Evolutionary conservation across 1,140 invertebrate species (phyloP), one percentile per base, ranked within the genome.

Genomic region (Belonocnema kinseyi): DNA sequence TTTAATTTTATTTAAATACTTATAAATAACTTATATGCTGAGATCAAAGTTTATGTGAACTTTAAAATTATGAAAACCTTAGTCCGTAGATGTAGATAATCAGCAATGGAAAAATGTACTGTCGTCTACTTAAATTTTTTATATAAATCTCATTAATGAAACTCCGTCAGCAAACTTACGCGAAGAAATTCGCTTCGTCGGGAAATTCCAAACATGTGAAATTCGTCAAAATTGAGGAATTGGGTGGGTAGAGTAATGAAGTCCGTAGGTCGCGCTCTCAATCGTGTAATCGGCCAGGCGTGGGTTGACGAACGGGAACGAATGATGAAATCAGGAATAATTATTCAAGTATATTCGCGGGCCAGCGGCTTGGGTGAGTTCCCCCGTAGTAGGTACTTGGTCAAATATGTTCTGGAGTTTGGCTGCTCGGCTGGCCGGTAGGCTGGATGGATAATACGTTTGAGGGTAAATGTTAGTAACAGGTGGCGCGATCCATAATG

Each of bases 401-500:
- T 90, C 87, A 89, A 89, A 89, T 90, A 89, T 88, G 86, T 88
- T 86, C 84, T 86, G 77, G 81, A 87, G 86, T 86, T 88, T 85
- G 85, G 58, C 7, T 61, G 58, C 84, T 80, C 85, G 80, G 79
- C 50, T 72, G 70, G 77, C 81, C 87, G 83, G 85, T 79, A 80
- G 77, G 75, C 82, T 80, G 80, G 80, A 76, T 79, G 84, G 84
- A 85, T 90, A 90, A 90, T 90, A 88, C 84, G 86, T 88, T 86
- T 82, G 81, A 84, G 86, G 85, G 82, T 74, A 85, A 89, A 89
- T 86, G 26, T 90, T 90, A 89, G 89, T 90, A 90, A 89, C 89
- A 90, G 88, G 89, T 90, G 89, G 85, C 84, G 89, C 87, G 84
- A 90, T 90, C 84, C 85, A 87, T 90, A 90, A 90, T 85, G 82